These are phyloP conservation scores for Trachelipus rathkii DNA, from an alignment of 1,140 invertebrate species.

Conservation along the genomic window DNA sequence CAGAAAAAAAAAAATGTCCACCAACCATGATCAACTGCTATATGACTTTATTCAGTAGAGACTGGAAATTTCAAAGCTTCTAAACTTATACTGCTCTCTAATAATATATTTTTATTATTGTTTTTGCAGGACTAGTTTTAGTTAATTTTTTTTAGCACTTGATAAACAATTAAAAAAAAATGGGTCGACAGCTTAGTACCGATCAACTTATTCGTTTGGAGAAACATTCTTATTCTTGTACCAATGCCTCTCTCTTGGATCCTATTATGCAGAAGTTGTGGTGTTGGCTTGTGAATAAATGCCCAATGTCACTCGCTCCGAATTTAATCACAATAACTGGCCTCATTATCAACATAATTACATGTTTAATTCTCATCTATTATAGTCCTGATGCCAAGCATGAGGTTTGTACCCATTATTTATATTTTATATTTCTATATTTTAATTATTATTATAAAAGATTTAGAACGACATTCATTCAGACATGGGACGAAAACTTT, in stretches of 20 bases:
- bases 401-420: conserved; percentile 63
- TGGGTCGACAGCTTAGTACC: conserved; percentile 4
- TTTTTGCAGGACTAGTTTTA: no score
- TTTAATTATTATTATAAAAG: no score
- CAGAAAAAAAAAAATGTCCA: no score
- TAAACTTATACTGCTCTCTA: no score
- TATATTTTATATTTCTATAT: no score
- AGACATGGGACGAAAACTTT: no score
- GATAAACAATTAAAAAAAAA: conserved; percentile 24
- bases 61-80: no score
- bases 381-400: conserved; percentile 71
- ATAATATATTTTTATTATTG: no score
- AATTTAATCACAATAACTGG: conserved; percentile 95
- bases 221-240: conserved; percentile 27
- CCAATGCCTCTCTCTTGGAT: conserved; percentile 22
- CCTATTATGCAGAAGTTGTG: conserved; percentile 76
- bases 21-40: no score
- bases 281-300: conserved; percentile 87
- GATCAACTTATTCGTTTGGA: conserved; percentile 23
- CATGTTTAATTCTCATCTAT: conserved; percentile 83
- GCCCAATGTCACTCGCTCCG: conserved; percentile 92
- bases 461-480: no score
- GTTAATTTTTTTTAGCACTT: no score
- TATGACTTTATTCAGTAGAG: no score
- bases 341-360: conserved; percentile 86